Evolutionary conservation across 2,113 vertebrate species (phyloP).

Genomic region (Ahaetulla prasina): DNA sequence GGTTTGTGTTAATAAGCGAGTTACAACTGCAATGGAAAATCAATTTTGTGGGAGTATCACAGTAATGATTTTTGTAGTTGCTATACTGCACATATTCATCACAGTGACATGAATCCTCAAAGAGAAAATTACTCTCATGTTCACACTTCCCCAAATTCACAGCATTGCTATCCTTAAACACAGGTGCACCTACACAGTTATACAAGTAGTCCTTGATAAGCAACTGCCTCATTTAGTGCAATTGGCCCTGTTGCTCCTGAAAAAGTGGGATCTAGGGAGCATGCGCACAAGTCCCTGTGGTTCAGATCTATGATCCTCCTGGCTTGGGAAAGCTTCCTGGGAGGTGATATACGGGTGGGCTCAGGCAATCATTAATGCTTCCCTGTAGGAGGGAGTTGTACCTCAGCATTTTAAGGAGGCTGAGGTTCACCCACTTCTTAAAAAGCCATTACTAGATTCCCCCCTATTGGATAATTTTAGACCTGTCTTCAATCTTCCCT

Average conservation of each 20-base stretch:
- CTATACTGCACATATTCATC: conserved; percentile 29
- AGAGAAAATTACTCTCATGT: conserved; percentile 23
- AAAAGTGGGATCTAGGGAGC: not conserved
- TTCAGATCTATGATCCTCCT: not conserved
- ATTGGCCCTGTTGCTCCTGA: not conserved
- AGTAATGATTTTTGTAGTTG: conserved; percentile 53
- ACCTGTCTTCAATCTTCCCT: not conserved
- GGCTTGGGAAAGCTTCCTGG: not conserved
- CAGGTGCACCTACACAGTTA: not conserved
- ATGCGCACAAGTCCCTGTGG: not conserved
- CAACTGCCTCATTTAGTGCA: not conserved
- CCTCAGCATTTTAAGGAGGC: not conserved
- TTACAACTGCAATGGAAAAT: conserved; percentile 52
- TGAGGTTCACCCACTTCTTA: not conserved
- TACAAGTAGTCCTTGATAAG: not conserved
- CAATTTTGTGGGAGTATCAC: conserved; percentile 44
- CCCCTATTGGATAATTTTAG: not conserved
- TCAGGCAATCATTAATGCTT: not conserved
- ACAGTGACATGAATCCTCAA: conserved; percentile 27
- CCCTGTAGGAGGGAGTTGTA: not conserved
- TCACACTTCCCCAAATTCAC: conserved; percentile 28
- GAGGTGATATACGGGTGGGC: not conserved
- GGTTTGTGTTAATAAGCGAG: conserved; percentile 34
- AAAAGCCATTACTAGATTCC: not conserved
- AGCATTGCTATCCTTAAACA: not conserved